A percentile compares a stretch with the other conserved stretches of the same genome.
Evolutionary conservation across 2,888 invertebrate genomes (phyloP).

Genomic region (Lysandra bellargus): DNA sequence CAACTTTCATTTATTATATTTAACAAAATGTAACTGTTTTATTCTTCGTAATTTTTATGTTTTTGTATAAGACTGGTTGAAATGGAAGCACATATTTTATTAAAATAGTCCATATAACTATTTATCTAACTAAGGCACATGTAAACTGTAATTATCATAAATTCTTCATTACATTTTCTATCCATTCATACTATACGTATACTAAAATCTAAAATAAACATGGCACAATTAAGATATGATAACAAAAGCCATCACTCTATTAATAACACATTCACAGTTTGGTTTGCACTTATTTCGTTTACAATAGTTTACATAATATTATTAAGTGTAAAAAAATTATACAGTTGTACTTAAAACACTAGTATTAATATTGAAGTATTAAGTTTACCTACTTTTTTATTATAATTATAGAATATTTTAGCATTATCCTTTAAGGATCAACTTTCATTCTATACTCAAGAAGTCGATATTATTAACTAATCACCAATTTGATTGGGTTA

Average conservation of each 20-base stretch:
- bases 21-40: neutral
- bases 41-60: neutral
- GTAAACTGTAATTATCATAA: neutral
- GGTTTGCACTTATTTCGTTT: neutral
- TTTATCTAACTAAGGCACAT: neutral
- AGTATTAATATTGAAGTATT: neutral
- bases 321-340: neutral
- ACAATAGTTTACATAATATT: neutral
- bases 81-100: neutral
- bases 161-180: slow-evolving; percentile 3
- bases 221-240: slow-evolving; percentile 13
- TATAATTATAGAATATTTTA: neutral
- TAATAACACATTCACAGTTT: neutral
- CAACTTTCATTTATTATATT: neutral
- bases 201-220: slow-evolving; percentile 26
- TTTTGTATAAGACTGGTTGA: neutral
- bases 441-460: no score
- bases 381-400: no score
- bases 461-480: neutral
- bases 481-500: neutral
- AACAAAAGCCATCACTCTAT: neutral
- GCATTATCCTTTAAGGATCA: neutral
- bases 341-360: neutral
- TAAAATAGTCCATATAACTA: neutral
- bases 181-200: neutral